A percentile compares a stretch with the other conserved stretches of the same genome.
Evolutionary conservation across 2,113 vertebrate genomes (phyloP).

Genomic region (Proterorhinus semilunaris): DNA sequence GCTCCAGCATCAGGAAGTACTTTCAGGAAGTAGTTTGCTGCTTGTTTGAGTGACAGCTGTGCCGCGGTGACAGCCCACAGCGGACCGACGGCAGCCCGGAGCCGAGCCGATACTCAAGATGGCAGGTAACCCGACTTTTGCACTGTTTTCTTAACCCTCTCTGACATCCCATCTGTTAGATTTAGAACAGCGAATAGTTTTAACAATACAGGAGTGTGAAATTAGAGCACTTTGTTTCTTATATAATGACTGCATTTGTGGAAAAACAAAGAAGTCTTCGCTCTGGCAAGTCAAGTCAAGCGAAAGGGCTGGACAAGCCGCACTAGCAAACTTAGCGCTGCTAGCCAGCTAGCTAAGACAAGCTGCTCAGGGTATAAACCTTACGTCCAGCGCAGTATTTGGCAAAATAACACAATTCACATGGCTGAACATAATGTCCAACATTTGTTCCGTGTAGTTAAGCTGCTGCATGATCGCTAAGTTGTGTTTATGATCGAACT

Average conservation of each 20-base stretch:
- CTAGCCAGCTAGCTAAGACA: constrained; percentile 52
- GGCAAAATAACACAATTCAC: background rate
- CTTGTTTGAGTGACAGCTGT: constrained; percentile 74
- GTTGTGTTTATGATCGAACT: constrained; percentile 29
- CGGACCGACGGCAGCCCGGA: constrained; percentile 68
- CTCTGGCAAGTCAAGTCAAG: constrained; percentile 42
- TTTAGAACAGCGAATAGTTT: accelerated
- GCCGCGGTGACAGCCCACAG: constrained; percentile 73
- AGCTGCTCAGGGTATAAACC: constrained; percentile 33
- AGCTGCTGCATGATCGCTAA: accelerated
- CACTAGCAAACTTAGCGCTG: constrained; percentile 61
- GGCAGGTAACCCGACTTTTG: constrained; percentile 74
- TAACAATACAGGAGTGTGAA: accelerated
- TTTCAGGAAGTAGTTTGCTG: constrained; percentile 72
- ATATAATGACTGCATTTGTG: background rate
- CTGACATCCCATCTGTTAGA: background rate
- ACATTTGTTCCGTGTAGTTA: background rate
- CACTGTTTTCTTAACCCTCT: constrained; percentile 31
- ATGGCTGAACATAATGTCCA: accelerated
- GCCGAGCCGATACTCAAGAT: constrained; percentile 79
- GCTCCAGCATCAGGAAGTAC: constrained; percentile 54
- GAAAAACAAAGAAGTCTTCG: constrained; percentile 13
- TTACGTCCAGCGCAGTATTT: background rate
- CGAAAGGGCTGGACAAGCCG: constrained; percentile 57
- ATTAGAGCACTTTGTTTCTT: background rate